Percentiles rank a stretch among this genome's conserved stretches.
Evolutionary conservation across 37 sponge, comb jelly and placozoan species (phyloP).

Genomic region (Halichondria panicea): DNA sequence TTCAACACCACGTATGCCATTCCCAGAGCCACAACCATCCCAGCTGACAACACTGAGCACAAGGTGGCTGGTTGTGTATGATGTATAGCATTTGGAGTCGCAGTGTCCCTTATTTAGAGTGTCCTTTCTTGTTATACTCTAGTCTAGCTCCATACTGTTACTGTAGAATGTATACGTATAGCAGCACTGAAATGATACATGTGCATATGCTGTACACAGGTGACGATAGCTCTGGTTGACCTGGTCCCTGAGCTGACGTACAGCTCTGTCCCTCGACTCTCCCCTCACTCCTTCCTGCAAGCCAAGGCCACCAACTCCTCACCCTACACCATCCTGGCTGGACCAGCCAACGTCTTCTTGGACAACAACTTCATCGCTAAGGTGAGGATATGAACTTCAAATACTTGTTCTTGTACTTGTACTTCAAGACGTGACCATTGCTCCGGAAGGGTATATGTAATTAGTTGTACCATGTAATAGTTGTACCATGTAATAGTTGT

Average conservation of each 20-base stretch:
- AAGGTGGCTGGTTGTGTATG: conserved; percentile 20
- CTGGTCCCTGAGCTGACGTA: conserved; percentile 40
- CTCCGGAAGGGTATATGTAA: too few relatives aligned
- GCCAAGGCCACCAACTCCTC: conserved; percentile 60
- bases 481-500: too few relatives aligned
- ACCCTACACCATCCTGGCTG: conserved; percentile 57
- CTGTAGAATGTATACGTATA: too few relatives aligned
- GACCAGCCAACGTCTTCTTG: conserved; percentile 65
- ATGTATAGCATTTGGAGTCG: too few relatives aligned
- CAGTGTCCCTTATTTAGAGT: too few relatives aligned
- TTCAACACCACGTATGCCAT: conserved; percentile 60
- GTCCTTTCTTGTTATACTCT: too few relatives aligned
- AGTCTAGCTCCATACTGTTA: too few relatives aligned
- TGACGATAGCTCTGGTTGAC: conserved; percentile 53
- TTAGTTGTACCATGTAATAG: too few relatives aligned
- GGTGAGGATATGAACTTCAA: too few relatives aligned
- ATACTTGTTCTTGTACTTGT: too few relatives aligned
- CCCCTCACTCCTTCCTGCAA: conserved; percentile 59
- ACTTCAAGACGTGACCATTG: too few relatives aligned
- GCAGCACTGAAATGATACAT: too few relatives aligned
- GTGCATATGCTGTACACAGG: conserved; percentile 39
- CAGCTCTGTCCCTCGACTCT: conserved; percentile 48
- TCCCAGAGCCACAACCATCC: conserved; percentile 30
- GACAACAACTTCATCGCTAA: conserved; percentile 68
- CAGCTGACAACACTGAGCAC: conserved; percentile 58